phyloP scores from a whole-genome alignment of 1,140 invertebrate species.

The Pogonomyrmex californicus region DNA sequence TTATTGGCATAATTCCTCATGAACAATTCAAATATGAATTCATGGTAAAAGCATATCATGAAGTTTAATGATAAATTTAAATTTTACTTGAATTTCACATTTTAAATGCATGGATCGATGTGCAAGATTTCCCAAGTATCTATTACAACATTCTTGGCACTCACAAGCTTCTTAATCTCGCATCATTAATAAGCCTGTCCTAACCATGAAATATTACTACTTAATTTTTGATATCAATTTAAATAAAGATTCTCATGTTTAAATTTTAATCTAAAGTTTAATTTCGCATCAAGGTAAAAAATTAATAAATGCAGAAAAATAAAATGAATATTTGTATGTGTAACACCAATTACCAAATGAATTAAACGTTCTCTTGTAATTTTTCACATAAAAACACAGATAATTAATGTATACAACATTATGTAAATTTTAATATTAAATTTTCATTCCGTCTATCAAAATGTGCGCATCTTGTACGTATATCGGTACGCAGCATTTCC shows the following conservation, averaged over 20 bases:
- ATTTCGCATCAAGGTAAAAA: neutral
- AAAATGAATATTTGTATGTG: neutral
- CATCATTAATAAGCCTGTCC: slow-evolving; percentile 38
- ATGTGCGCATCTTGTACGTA: neutral
- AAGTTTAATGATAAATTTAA: slow-evolving; percentile 19
- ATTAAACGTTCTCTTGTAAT: neutral
- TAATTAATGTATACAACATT: neutral
- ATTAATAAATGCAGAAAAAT: neutral
- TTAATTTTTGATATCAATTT: slow-evolving; percentile 12
- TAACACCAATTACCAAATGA: neutral
- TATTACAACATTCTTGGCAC: slow-evolving; percentile 55
- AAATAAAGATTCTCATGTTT: neutral
- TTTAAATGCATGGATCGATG: slow-evolving; percentile 16
- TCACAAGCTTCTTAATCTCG: slow-evolving; percentile 17
- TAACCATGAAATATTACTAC: neutral
- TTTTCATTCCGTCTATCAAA: neutral
- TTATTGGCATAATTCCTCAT: neutral
- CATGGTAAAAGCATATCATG: neutral
- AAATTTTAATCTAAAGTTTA: neutral
- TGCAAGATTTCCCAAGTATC: slow-evolving; percentile 38
- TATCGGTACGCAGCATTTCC: neutral
- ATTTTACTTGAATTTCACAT: neutral
- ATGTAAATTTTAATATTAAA: neutral
- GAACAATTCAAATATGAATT: neutral
- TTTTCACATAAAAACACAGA: neutral